Evolutionary conservation across 2,888 invertebrate genomes (phyloP).

Genomic region (Ormyrus rosae): DNA sequence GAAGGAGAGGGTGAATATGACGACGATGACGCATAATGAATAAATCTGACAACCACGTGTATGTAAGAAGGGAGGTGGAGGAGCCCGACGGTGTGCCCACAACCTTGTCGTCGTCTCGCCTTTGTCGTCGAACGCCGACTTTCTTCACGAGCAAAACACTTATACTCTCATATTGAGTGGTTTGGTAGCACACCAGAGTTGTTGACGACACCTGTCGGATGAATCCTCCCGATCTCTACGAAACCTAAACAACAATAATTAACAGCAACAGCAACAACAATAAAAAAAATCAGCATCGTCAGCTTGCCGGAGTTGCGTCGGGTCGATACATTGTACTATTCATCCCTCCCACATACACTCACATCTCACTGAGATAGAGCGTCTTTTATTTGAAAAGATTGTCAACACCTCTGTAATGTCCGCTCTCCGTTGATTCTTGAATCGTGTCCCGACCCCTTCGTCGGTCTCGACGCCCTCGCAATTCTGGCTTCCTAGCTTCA

Average conservation of each 20-base stretch:
- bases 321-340: conserved; percentile 65
- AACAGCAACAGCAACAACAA: conserved; percentile 48
- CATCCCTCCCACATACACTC: not conserved
- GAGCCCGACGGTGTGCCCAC: conserved; percentile 66
- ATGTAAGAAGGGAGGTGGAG: conserved; percentile 71
- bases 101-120: conserved; percentile 48
- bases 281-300: conserved; percentile 58
- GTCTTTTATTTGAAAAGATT: conserved; percentile 2
- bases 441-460: conserved; percentile 14
- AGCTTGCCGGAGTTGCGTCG: conserved; percentile 73
- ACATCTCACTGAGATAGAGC: conserved; percentile 1
- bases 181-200: conserved; percentile 68
- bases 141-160: conserved; percentile 69
- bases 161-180: conserved; percentile 75
- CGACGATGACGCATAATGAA: conserved; percentile 75
- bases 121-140: conserved; percentile 67
- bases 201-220: conserved; percentile 70
- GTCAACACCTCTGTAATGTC: not conserved
- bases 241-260: conserved; percentile 34
- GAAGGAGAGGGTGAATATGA: conserved; percentile 70
- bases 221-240: conserved; percentile 68
- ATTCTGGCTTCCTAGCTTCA: conserved; percentile 71
- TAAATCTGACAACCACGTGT: conserved; percentile 67
- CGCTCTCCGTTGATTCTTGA: conserved; percentile 18
- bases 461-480: conserved; percentile 72